phyloP scores from a whole-genome alignment of 2,113 vertebrate species.

The Butorides virescens region DNA sequence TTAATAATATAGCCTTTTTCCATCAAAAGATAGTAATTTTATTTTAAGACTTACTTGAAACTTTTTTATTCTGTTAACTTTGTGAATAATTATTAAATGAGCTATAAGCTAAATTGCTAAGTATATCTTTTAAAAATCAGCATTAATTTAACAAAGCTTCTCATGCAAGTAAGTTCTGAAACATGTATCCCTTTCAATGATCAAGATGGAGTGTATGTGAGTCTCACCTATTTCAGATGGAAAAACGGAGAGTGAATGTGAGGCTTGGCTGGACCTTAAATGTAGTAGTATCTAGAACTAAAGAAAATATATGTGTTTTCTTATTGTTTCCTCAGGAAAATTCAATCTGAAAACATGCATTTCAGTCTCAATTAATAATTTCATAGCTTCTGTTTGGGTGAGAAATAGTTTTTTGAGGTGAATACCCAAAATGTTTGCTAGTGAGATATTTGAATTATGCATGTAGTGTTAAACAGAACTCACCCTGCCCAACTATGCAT shows the following conservation, averaged over 20 bases:
- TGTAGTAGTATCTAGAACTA: background rate
- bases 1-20: background rate
- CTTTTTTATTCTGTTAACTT: background rate
- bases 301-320: background rate
- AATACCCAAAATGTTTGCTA: background rate
- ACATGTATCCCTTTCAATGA: background rate
- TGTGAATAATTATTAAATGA: background rate
- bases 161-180: background rate
- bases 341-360: background rate
- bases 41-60: background rate
- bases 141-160: background rate
- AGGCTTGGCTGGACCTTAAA: background rate
- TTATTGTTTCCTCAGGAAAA: background rate
- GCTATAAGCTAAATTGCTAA: background rate
- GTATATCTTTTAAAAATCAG: background rate
- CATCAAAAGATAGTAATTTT: background rate
- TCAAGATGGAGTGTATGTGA: background rate
- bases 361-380: background rate
- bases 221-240: background rate
- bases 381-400: background rate
- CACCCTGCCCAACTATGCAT: accelerated
- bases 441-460: background rate
- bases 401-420: background rate
- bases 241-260: background rate
- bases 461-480: background rate